A percentile compares a stretch with the other conserved stretches of the same genome.
Evolutionary conservation across 2,797 vertebrate species (phyloP).

Genomic region (Oceanodroma leucorhoa): DNA sequence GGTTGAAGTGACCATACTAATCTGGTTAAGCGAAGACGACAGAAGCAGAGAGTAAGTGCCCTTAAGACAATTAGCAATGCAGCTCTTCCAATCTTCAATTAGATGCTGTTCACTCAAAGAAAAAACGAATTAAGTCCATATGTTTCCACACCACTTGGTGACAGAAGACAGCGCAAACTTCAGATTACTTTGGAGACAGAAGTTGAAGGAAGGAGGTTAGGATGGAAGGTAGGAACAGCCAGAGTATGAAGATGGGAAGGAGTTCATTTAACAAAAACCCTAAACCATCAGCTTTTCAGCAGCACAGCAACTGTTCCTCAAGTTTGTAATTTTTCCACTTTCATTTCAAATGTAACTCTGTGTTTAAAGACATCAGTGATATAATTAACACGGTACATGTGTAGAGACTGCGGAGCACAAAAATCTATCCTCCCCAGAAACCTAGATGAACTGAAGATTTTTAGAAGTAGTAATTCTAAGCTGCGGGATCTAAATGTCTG

Average conservation of each 20-base stretch:
- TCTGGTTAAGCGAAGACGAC: background rate
- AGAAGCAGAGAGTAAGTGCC: background rate
- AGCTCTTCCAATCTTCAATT: background rate
- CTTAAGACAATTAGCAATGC: background rate
- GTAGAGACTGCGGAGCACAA: background rate
- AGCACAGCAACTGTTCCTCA: background rate
- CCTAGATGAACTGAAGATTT: background rate
- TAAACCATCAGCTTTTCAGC: background rate
- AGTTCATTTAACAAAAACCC: background rate
- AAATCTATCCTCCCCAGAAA: background rate
- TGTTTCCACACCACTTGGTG: rapidly evolving
- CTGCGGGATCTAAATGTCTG: background rate
- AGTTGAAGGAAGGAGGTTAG: background rate
- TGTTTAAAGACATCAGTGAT: background rate
- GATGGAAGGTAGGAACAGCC: background rate
- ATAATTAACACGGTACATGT: background rate
- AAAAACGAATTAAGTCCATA: background rate
- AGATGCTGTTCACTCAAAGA: background rate
- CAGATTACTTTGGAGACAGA: background rate
- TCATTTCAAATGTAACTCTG: background rate
- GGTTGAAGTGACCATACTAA: background rate
- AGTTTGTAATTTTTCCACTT: background rate
- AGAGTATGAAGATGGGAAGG: background rate
- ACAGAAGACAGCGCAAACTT: background rate
- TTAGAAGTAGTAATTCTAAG: background rate